phyloP scores from a whole-genome alignment of 2,113 vertebrate genomes.

The Triplophysa dalaica region DNA sequence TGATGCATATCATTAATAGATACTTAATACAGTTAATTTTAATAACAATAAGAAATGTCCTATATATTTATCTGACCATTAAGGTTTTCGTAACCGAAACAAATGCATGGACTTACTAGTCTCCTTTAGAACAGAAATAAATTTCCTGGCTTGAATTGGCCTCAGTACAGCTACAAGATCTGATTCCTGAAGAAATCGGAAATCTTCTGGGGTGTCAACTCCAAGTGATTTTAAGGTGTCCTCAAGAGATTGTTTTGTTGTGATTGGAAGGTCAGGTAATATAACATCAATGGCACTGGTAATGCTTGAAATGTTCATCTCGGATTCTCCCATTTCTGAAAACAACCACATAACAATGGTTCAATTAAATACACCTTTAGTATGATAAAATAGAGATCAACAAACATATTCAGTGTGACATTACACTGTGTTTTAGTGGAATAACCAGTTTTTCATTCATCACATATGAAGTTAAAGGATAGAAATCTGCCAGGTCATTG shows the following conservation, averaged over 20 bases:
- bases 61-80: neutral
- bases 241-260: constrained; percentile 26
- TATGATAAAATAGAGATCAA: constrained; percentile 3
- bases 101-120: neutral
- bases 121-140: neutral
- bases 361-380: neutral
- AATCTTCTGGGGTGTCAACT: constrained; percentile 7
- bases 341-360: neutral
- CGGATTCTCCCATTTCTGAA: constrained; percentile 32
- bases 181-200: neutral
- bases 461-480: constrained; percentile 45
- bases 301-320: neutral
- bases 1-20: too few species aligned
- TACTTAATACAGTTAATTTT: too few species aligned
- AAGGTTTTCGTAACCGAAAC: neutral
- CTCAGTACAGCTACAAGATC: neutral
- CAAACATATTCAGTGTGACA: too few species aligned
- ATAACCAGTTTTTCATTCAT: constrained; percentile 48
- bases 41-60: too few species aligned
- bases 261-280: constrained; percentile 43
- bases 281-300: constrained; percentile 22
- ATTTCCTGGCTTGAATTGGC: neutral
- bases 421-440: constrained; percentile 51
- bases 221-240: constrained; percentile 32
- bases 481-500: constrained; percentile 54